Evolutionary conservation across 1,140 invertebrate genomes (phyloP), one percentile per base, ranked within the genome.

Genomic region (Oscheius sp.): DNA sequence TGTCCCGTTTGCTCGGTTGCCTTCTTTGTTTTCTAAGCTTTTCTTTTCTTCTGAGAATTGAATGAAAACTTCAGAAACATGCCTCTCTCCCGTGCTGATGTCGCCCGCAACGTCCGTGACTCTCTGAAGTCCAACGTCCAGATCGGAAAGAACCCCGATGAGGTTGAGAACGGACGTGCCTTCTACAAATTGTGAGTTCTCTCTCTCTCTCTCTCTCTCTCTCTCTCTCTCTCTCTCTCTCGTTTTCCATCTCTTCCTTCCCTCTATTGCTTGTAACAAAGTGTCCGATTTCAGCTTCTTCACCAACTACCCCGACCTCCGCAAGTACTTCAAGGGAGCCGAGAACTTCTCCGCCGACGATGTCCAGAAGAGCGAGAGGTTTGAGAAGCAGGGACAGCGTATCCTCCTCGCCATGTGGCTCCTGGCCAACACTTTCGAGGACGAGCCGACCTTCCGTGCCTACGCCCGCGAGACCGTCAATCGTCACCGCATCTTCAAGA

Each of bases 341-440:
- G 75, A 79, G 49, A 59, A 78, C 18, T 79, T 55, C 72, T 80
- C 75, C 2, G 66, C 78, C 2, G 78, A 79, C 1, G 78, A 79
- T 62, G 78, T 79, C n/a, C 77, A 79, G 73, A 79, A 79, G 64
- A 78, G 75, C 42, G 76, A 79, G 28, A 78, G 78, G 62, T 73
- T 79, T 35, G 70, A 74, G 61, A 78, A 78, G 45, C 78, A 79
- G 52, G 78, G 78, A 2, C 71, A 74, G 49, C 78, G 78, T 18
- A 59, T 79, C 28, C 75, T 79, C 7, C 55, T 79, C 1, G 78
- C 78, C 15, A 28, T 46, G 34, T 76, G 79, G 35, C 28, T 78
- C 35, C 36, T 79, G 4, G 77, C 68, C 59, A 38, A 72, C 32
- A 64, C 66, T 35, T 68, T 20, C 58, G 58, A 45, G n/a, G 58